A percentile compares a stretch with the other conserved stretches of the same genome.
These are phyloP conservation scores for Cordilura impudica DNA, from an alignment of 2,888 invertebrate species.

Conservation along the genomic window DNA sequence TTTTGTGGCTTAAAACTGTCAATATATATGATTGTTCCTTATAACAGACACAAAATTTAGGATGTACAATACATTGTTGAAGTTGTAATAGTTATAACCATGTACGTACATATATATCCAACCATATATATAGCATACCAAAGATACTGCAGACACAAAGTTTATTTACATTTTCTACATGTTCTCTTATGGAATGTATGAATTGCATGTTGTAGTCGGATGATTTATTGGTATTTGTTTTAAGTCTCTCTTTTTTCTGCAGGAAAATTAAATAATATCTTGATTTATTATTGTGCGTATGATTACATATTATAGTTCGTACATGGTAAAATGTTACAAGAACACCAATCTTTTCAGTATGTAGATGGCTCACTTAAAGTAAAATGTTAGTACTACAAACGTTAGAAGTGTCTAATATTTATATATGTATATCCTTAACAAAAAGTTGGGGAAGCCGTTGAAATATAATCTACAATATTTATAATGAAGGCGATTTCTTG, in stretches of 20 bases:
- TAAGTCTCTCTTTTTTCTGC: slow-evolving; percentile 17
- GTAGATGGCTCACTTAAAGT: not conserved
- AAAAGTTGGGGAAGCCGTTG: too few relatives aligned
- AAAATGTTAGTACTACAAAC: not conserved
- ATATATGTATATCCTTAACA: too few relatives aligned
- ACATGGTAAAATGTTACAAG: slow-evolving; percentile 8
- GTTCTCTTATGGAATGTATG: not conserved
- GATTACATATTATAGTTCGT: not conserved
- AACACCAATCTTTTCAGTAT: not conserved
- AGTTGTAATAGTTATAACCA: not conserved
- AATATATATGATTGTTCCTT: slow-evolving; percentile 35
- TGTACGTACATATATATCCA: too few relatives aligned
- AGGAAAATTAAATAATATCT: slow-evolving; percentile 49
- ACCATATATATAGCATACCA: too few relatives aligned
- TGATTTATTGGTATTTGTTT: slow-evolving; percentile 60
- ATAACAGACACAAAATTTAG: not conserved
- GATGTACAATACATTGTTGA: not conserved
- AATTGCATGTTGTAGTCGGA: not conserved
- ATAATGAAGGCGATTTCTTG: too few relatives aligned
- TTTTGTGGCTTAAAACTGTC: slow-evolving; percentile 50
- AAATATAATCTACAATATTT: too few relatives aligned
- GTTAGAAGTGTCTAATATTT: too few relatives aligned
- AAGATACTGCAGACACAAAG: not conserved
- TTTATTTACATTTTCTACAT: not conserved
- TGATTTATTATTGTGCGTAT: slow-evolving; percentile 54